phyloP scores from a whole-genome alignment of 1,140 invertebrate species.

The Amyelois transitella region DNA sequence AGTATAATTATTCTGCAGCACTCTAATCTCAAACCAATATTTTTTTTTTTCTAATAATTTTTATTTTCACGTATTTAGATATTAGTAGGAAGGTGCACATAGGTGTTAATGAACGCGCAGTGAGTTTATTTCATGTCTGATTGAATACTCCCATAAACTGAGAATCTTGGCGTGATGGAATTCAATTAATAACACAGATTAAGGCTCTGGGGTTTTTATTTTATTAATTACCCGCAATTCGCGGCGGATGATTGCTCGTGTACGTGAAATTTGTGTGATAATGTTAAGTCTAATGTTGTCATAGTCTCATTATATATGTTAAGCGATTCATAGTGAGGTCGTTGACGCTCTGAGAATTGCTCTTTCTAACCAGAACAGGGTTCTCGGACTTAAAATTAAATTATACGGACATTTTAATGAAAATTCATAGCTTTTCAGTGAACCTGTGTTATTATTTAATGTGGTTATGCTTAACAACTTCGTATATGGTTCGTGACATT shows the following conservation, averaged over 20 bases:
- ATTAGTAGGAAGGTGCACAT: background rate
- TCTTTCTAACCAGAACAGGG: background rate
- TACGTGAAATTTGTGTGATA: background rate
- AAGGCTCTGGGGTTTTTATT: background rate
- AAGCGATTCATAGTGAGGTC: slow-evolving; percentile 12
- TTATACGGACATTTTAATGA: too few species aligned
- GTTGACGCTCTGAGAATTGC: slow-evolving; percentile 2
- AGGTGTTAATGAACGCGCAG: background rate
- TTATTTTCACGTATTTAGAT: too few species aligned
- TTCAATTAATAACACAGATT: background rate
- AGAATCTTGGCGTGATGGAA: background rate
- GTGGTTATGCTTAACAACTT: too few species aligned
- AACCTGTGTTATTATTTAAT: too few species aligned
- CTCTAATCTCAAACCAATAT: too few species aligned
- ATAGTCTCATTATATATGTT: slow-evolving; percentile 18
- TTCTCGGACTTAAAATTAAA: too few species aligned
- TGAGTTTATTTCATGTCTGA: background rate
- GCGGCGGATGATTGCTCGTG: slow-evolving; percentile 9
- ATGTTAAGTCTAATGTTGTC: slow-evolving; percentile 11
- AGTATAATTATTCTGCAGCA: too few species aligned
- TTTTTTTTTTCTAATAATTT: too few species aligned
- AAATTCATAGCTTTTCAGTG: too few species aligned
- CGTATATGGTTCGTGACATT: too few species aligned
- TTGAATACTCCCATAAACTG: background rate
- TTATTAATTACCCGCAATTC: slow-evolving; percentile 8